Evolutionary conservation across 2,113 vertebrate species (phyloP).

Genomic region (Riparia riparia): DNA sequence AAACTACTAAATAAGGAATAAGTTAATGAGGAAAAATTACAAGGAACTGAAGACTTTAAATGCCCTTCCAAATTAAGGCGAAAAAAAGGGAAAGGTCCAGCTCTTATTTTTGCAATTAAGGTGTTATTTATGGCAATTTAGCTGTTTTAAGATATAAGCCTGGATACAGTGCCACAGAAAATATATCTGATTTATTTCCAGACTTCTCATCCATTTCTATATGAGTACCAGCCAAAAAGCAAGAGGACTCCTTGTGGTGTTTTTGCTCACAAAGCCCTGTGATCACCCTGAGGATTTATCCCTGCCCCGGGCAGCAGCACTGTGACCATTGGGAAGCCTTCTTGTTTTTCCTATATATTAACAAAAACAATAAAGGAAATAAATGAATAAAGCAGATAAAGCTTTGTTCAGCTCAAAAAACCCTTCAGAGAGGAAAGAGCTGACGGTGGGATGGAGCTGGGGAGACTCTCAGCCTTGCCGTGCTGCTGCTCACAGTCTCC

Average conservation of each 20-base stretch:
- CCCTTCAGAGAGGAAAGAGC: neutral
- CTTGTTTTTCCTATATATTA: neutral
- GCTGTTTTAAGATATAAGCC: neutral
- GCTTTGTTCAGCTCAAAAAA: neutral
- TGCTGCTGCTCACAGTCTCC: neutral
- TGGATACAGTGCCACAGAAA: neutral
- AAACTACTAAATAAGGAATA: neutral
- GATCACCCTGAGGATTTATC: neutral
- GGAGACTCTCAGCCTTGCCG: rapidly evolving
- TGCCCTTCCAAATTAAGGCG: neutral
- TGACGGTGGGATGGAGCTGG: neutral
- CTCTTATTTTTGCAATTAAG: neutral
- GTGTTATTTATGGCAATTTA: constrained; percentile 21
- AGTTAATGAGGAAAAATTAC: constrained; percentile 8
- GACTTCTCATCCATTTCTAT: neutral
- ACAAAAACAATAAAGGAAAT: neutral
- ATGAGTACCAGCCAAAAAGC: neutral
- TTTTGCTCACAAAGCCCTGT: neutral
- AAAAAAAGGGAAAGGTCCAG: neutral
- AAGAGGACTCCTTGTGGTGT: neutral
- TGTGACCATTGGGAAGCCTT: neutral
- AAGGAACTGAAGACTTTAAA: neutral
- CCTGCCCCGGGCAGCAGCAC: rapidly evolving
- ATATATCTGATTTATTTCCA: neutral
- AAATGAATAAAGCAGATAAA: neutral